Base-by-base conservation (phyloP, 2,113 vertebrate genomes). In the Noturus placidus region DNA sequence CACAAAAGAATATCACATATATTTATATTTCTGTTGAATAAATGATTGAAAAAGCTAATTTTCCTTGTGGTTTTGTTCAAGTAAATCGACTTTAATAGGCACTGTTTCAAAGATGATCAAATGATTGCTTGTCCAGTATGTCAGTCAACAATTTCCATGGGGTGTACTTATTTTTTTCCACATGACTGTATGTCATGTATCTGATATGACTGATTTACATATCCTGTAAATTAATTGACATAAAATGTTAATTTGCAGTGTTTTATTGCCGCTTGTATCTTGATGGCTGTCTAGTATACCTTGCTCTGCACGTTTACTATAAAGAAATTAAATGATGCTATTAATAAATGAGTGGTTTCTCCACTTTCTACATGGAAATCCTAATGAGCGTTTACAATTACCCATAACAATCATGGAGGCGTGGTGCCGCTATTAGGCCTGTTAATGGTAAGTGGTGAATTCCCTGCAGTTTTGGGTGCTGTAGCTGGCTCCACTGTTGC, bases 381-480 rank as follows among this genome's bases (percentile, higher is more conserved):
- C 78, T 89, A 90, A 90, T 90, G 87, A 87, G 85, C 52, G 9
- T 72, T 87, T 89, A 89, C 85, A 89, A 90, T 89, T 89, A 90
- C 87, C 89, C 87, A 78, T 90, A 90, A 90, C 87, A 89, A 90
- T 90, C 61, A 14, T 30, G 54, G 82, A 86, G 89, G 89, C 89
- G 86, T 90, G 89, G 86, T 87, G 89, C 87, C 80, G 83, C 83
- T 89, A 89, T 90, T 90, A 90, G 87, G 83, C 85, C 89, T 87
- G 82, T 87, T 90, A 90, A 90, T 90, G 89, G 69, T 87, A 90
- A 90, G 85, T 89, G 87, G 82, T 87, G 86, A 89, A 90, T 85
- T 90, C 89, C 89, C 89, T 70, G 67, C 87, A 90, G 89, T 90
- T 90, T 87, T 90, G 87, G 89, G 89, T 88, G 87, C 89, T 30